Percentiles rank a stretch among this genome's conserved stretches.
phyloP scores from a whole-genome alignment of 2,797 vertebrate genomes.

The Okamejei kenojei region DNA sequence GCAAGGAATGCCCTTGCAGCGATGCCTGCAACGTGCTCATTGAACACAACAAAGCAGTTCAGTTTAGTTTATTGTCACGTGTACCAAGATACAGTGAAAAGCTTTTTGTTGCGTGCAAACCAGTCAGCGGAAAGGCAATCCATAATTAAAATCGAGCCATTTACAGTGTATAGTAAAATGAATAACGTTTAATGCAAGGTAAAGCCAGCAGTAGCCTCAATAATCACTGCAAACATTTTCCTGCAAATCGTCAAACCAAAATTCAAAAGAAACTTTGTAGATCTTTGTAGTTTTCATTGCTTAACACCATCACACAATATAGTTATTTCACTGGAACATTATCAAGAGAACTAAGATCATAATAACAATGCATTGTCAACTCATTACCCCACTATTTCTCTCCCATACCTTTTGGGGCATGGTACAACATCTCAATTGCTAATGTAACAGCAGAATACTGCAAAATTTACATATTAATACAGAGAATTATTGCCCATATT shows the following conservation, averaged over 20 bases:
- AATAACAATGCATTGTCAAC: neutral
- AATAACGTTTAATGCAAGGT: too few relatives aligned
- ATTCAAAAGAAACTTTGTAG: neutral
- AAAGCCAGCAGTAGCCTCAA: neutral
- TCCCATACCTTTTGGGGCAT: neutral
- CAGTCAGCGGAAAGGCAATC: too few relatives aligned
- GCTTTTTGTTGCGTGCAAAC: too few relatives aligned
- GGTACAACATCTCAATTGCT: neutral
- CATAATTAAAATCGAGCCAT: too few relatives aligned
- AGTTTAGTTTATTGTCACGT: too few relatives aligned
- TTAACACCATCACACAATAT: neutral
- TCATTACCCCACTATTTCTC: neutral
- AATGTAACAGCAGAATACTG: neutral
- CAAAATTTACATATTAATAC: neutral
- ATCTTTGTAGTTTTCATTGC: neutral
- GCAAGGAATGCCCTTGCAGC: too few relatives aligned
- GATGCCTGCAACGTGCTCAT: neutral
- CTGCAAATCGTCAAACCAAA: neutral
- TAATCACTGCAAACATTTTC: neutral
- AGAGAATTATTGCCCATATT: neutral
- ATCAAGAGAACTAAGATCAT: neutral
- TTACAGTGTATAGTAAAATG: too few relatives aligned
- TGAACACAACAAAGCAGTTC: neutral
- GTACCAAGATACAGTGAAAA: too few relatives aligned
- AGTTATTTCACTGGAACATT: neutral